A percentile compares a stretch with the other conserved stretches of the same genome.
These are phyloP conservation scores for Carapus acus DNA, from an alignment of 2,797 vertebrate genomes.

Conservation along the genomic window DNA sequence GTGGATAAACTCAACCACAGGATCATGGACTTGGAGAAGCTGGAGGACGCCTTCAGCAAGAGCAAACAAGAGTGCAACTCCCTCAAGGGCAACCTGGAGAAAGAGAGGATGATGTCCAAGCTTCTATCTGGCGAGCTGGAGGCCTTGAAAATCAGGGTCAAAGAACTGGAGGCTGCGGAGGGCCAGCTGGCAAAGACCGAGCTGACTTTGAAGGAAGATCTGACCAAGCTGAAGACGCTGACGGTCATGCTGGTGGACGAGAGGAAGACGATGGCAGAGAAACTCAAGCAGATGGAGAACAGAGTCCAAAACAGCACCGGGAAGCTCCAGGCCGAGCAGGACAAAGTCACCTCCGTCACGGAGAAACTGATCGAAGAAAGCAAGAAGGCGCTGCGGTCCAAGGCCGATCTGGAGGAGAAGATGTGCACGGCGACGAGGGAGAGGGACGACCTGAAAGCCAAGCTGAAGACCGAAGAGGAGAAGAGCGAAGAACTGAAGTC, in stretches of 20 bases:
- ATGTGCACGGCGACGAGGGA: slow-evolving; percentile 83
- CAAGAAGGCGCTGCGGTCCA: slow-evolving; percentile 87
- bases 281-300: slow-evolving; percentile 90
- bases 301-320: slow-evolving; percentile 83
- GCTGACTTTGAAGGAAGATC: slow-evolving; percentile 86
- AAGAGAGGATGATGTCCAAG: slow-evolving; percentile 85
- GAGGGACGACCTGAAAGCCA: slow-evolving; percentile 85
- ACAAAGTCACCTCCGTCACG: slow-evolving; percentile 86
- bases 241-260: slow-evolving; percentile 96
- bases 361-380: slow-evolving; percentile 96
- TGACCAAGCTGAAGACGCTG: slow-evolving; percentile 92
- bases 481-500: slow-evolving; percentile 86
- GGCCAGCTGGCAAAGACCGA: slow-evolving; percentile 87
- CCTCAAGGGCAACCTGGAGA: slow-evolving; percentile 87
- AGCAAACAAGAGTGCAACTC: slow-evolving; percentile 90
- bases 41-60: slow-evolving; percentile 91
- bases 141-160: slow-evolving; percentile 81
- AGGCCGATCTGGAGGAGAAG: slow-evolving; percentile 91
- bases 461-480: slow-evolving; percentile 84
- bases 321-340: slow-evolving; percentile 89
- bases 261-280: slow-evolving; percentile 88
- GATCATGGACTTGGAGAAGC: slow-evolving; percentile 90
- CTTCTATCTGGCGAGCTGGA: slow-evolving; percentile 85
- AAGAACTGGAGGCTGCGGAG: slow-evolving; percentile 84
- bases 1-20: slow-evolving; percentile 89